Conservation (phyloP, 2,797 vertebrate genomes). For the Hippoglossus hippoglossus region DNA sequence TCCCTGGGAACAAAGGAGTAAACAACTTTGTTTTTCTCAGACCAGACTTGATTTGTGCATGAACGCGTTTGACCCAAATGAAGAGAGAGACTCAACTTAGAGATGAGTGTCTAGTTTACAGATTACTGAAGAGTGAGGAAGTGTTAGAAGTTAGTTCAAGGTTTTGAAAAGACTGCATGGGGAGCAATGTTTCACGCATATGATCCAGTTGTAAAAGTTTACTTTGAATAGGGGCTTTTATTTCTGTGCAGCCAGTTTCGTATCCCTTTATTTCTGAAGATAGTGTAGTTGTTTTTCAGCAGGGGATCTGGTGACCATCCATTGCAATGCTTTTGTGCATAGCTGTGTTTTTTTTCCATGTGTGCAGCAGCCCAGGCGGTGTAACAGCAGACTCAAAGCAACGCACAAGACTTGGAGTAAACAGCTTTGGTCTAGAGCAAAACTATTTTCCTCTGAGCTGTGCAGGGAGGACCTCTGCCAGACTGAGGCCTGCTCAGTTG, state of each 20-base stretch:
- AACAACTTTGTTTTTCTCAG: constrained; percentile 81
- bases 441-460: constrained; percentile 70
- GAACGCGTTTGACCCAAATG: constrained; percentile 27
- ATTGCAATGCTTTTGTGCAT: constrained; percentile 25
- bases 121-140: background rate
- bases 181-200: constrained; percentile 4
- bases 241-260: background rate
- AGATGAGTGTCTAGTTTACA: background rate
- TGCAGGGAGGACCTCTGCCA: constrained; percentile 50
- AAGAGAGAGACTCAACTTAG: background rate
- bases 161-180: constrained; percentile 1
- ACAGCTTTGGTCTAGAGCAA: constrained; percentile 56
- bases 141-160: background rate
- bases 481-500: constrained; percentile 81
- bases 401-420: constrained; percentile 49
- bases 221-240: background rate
- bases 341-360: constrained; percentile 34
- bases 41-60: constrained; percentile 40
- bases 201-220: background rate
- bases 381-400: constrained; percentile 37
- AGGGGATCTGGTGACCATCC: no score
- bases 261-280: background rate
- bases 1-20: constrained; percentile 70
- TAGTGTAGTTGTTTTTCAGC: constrained; percentile 11
- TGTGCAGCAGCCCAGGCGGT: background rate